Conservation (phyloP, 2,888 invertebrate species). For the Coleophora flavipennella region DNA sequence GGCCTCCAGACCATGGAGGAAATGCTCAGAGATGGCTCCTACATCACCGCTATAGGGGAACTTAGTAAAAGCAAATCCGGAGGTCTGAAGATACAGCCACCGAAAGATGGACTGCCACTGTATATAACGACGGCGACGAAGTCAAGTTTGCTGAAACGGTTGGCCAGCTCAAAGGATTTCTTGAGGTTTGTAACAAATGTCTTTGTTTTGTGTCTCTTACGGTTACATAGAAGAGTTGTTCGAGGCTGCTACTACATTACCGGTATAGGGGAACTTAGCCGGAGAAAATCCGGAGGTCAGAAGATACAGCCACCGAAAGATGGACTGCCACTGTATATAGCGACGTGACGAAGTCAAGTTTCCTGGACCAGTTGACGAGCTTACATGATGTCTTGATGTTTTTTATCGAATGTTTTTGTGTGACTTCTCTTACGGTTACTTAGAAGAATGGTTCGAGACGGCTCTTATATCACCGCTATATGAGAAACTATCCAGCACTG, state of each 20-base stretch:
- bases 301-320: slow-evolving; percentile 81
- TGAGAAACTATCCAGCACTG: slow-evolving; percentile 81
- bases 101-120: slow-evolving; percentile 78
- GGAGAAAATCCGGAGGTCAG: slow-evolving; percentile 74
- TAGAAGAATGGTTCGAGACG: slow-evolving; percentile 89
- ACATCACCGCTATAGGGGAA: slow-evolving; percentile 85
- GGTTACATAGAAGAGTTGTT: slow-evolving; percentile 91
- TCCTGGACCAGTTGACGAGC: slow-evolving; percentile 81
- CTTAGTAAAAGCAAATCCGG: slow-evolving; percentile 76
- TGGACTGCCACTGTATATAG: slow-evolving; percentile 83
- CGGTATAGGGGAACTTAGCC: slow-evolving; percentile 82
- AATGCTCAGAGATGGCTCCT: slow-evolving; percentile 86
- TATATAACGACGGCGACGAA: slow-evolving; percentile 87
- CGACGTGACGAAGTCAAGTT: slow-evolving; percentile 82
- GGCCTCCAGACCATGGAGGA: slow-evolving; percentile 91
- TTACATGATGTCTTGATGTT: slow-evolving; percentile 80
- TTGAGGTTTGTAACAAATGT: slow-evolving; percentile 75
- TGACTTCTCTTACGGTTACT: too few species aligned
- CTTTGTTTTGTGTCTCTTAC: too few species aligned
- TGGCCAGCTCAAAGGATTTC: slow-evolving; percentile 79
- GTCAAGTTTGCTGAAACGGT: slow-evolving; percentile 79
- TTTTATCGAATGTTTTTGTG: too few species aligned
- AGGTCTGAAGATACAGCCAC: slow-evolving; percentile 80
- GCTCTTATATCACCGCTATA: slow-evolving; percentile 83
- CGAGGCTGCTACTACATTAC: slow-evolving; percentile 85